phyloP scores from a whole-genome alignment of 2,888 invertebrate species.

The Drosophila buzzatii region DNA sequence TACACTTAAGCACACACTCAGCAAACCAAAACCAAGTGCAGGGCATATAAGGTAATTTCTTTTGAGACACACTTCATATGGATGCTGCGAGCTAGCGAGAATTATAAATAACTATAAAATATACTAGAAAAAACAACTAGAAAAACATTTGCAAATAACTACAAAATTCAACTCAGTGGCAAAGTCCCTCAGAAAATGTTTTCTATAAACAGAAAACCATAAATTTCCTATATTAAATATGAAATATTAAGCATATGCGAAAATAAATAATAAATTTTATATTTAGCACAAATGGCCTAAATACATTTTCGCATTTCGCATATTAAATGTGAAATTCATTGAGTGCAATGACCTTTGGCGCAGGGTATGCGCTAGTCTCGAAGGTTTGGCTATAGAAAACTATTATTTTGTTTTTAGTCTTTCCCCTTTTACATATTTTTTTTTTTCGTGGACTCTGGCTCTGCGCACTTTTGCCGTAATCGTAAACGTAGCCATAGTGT shows the following conservation, averaged over 20 bases:
- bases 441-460: conserved; percentile 12
- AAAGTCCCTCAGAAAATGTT: background rate
- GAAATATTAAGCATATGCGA: background rate
- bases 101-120: background rate
- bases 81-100: background rate
- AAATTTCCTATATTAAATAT: background rate
- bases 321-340: background rate
- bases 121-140: background rate
- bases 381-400: background rate
- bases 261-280: background rate
- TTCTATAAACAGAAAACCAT: background rate
- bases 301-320: background rate
- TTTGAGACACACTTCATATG: background rate
- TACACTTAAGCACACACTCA: conserved; percentile 28
- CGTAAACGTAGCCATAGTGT: conserved; percentile 14
- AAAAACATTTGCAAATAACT: background rate
- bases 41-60: conserved; percentile 16
- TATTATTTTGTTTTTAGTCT: conserved; percentile 14
- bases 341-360: conserved; percentile 1
- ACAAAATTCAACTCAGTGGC: background rate
- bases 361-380: conserved; percentile 13
- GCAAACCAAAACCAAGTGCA: background rate
- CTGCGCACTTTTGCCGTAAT: conserved; percentile 21
- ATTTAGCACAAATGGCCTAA: background rate
- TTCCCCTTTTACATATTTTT: conserved; percentile 15